A percentile compares a stretch with the other conserved stretches of the same genome.
These are phyloP conservation scores for Bombus superbus DNA, from an alignment of 1,140 invertebrate species.

Conservation along the genomic window DNA sequence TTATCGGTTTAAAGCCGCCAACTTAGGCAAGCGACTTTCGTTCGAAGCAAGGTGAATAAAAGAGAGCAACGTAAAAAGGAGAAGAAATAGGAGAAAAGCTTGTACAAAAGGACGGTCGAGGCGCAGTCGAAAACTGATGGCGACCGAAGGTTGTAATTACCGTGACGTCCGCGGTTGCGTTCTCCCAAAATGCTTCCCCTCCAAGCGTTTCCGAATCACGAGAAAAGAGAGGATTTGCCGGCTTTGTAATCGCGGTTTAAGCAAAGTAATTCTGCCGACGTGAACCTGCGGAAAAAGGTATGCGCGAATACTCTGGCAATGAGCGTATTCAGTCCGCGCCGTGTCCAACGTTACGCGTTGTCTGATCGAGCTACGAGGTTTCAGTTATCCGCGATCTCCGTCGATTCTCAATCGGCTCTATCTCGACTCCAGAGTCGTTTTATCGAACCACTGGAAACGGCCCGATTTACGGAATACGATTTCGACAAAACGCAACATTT, in stretches of 20 bases:
- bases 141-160: conserved; percentile 59
- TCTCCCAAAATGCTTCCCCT: conserved; percentile 55
- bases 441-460: neutral
- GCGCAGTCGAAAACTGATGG: neutral
- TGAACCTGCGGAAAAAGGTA: conserved; percentile 16
- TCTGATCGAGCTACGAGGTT: too few relatives aligned
- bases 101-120: neutral
- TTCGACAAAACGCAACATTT: neutral
- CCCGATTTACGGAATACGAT: neutral
- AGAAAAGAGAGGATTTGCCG: conserved; percentile 68
- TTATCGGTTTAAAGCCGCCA: neutral
- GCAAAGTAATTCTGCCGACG: conserved; percentile 43
- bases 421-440: neutral
- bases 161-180: conserved; percentile 27
- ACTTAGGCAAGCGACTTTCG: neutral
- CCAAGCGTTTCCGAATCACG: conserved; percentile 56
- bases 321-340: neutral
- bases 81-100: neutral
- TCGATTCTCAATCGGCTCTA: too few relatives aligned
- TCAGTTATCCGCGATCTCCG: neutral
- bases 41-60: neutral
- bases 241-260: conserved; percentile 63
- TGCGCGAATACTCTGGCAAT: conserved; percentile 19
- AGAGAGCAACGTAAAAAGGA: neutral
- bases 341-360: too few relatives aligned